Evolutionary conservation across 2,888 invertebrate species (phyloP).

Genomic region (Harpalus rubripes): DNA sequence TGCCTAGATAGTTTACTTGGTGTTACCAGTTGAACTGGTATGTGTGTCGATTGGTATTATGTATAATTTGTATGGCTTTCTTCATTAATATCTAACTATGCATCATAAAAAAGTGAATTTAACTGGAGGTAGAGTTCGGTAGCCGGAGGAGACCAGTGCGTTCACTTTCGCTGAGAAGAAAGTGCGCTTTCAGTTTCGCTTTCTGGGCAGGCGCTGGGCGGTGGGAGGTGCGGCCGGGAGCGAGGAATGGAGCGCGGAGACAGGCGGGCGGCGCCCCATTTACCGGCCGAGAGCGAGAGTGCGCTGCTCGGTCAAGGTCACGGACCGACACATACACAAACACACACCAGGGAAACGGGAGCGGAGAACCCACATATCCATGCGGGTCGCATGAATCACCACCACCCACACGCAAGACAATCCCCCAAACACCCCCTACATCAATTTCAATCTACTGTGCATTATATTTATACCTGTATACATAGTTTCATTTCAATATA

Average conservation of each 20-base stretch:
- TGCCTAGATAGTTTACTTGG: neutral
- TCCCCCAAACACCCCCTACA: neutral
- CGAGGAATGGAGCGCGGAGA: neutral
- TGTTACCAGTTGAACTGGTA: neutral
- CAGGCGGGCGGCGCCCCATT: conserved; percentile 49
- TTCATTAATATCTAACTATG: neutral
- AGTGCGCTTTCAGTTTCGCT: conserved; percentile 54
- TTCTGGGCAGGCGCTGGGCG: conserved; percentile 27
- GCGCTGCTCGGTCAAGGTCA: conserved; percentile 66
- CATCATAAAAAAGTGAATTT: conserved; percentile 8
- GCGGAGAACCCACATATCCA: neutral
- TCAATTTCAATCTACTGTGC: neutral
- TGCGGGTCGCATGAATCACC: conserved; percentile 14
- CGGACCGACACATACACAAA: conserved; percentile 26
- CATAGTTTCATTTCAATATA: neutral
- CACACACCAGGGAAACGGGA: conserved; percentile 22
- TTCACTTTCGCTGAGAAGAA: conserved; percentile 50
- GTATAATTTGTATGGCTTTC: neutral
- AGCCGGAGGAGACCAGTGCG: conserved; percentile 6
- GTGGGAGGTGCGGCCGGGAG: conserved; percentile 7
- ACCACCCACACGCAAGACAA: neutral
- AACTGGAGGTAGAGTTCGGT: neutral
- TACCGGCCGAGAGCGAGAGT: conserved; percentile 60
- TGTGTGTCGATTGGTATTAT: neutral
- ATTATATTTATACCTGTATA: neutral